A percentile compares a stretch with the other conserved stretches of the same genome.
Evolutionary conservation across 2,113 vertebrate species (phyloP).

Genomic region (Halcyon senegalensis): DNA sequence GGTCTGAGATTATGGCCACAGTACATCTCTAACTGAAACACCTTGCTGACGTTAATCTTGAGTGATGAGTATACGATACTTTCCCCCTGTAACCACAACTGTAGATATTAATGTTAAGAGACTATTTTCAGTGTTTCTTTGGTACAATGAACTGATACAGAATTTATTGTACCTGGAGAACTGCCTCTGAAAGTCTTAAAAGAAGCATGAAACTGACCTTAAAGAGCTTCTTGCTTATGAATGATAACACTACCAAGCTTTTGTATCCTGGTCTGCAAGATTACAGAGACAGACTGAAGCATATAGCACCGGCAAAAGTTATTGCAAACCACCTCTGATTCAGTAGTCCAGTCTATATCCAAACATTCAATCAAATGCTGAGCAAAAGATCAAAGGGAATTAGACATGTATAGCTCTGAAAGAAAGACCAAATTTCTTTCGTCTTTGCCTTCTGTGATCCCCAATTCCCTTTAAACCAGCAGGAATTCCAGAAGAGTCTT

Average conservation of each 20-base stretch:
- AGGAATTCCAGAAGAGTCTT: slow-evolving; percentile 18
- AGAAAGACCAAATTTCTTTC: background rate
- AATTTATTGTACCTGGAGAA: slow-evolving; percentile 12
- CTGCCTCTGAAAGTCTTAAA: background rate
- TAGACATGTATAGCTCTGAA: background rate
- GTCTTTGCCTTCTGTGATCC: slow-evolving; percentile 27
- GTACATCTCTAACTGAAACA: background rate
- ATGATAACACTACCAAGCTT: background rate
- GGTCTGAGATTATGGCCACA: background rate
- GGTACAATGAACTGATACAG: background rate
- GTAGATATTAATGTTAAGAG: slow-evolving; percentile 1
- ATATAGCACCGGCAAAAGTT: background rate
- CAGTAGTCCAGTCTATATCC: background rate
- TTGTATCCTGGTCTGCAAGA: slow-evolving; percentile 19
- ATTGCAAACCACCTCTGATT: slow-evolving; percentile 1
- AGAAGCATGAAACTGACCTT: background rate
- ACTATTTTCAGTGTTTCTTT: background rate
- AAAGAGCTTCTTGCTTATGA: slow-evolving; percentile 5
- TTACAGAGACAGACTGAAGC: background rate
- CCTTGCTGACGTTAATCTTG: background rate
- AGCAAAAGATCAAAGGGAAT: slow-evolving; percentile 54
- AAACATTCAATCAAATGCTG: slow-evolving; percentile 36
- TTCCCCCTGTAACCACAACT: background rate
- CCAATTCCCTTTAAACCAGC: slow-evolving; percentile 29
- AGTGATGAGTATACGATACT: slow-evolving; percentile 1